Conservation (phyloP, 2,797 vertebrate species). For the Galago senegalensis region DNA sequence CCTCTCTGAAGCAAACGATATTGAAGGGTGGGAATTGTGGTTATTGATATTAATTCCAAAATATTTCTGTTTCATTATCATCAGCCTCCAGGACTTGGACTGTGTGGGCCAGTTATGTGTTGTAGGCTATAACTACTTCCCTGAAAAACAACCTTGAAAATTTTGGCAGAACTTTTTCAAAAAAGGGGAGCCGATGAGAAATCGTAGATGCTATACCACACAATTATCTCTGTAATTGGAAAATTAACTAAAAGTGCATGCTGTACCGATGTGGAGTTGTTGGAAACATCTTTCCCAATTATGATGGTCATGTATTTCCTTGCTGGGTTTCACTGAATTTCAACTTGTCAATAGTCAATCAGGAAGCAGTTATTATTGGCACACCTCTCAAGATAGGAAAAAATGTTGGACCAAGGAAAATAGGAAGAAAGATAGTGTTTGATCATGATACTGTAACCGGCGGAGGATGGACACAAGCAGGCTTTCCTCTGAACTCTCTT, state of each 20-base stretch:
- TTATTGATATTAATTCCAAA: slow-evolving; percentile 55
- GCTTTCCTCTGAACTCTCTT: neutral
- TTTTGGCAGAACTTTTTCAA: neutral
- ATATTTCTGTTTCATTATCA: slow-evolving; percentile 24
- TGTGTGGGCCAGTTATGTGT: neutral
- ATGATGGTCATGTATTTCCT: neutral
- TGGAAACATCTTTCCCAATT: neutral
- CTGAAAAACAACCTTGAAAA: neutral
- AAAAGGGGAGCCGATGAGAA: neutral
- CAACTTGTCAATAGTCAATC: neutral
- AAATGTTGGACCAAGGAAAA: slow-evolving; percentile 28
- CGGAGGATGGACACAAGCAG: neutral
- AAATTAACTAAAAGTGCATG: neutral
- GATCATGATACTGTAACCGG: neutral
- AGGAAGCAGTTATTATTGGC: neutral
- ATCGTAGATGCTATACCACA: too few relatives aligned
- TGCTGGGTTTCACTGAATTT: slow-evolving; percentile 19
- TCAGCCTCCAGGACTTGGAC: neutral
- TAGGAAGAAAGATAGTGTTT: neutral
- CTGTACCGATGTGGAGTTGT: neutral
- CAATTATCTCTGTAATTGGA: neutral
- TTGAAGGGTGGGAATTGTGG: slow-evolving; percentile 34
- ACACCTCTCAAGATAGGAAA: neutral
- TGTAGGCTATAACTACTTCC: neutral
- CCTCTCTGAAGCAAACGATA: slow-evolving; percentile 16